phyloP scores from a whole-genome alignment of 2,888 invertebrate genomes.

The Chloroclystis v-ata region DNA sequence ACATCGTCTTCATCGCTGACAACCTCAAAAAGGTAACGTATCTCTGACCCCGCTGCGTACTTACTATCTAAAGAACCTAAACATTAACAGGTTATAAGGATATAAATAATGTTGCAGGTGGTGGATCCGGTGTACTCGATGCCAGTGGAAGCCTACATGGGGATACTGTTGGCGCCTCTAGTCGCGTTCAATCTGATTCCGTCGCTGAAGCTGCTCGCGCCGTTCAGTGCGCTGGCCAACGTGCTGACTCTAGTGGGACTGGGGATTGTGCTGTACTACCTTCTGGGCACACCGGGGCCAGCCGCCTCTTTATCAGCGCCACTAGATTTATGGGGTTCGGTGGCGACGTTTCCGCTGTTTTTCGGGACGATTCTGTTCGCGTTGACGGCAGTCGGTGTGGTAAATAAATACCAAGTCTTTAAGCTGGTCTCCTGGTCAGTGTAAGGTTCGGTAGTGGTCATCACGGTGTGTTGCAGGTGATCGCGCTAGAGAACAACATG shows the following conservation, averaged over 20 bases:
- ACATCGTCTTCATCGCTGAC: slow-evolving; percentile 93
- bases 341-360: slow-evolving; percentile 91
- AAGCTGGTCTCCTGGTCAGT: no score
- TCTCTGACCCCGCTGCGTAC: no score
- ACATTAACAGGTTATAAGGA: no score
- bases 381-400: slow-evolving; percentile 89
- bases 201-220: slow-evolving; percentile 87
- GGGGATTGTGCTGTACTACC: slow-evolving; percentile 84
- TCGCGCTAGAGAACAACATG: slow-evolving; percentile 95
- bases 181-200: slow-evolving; percentile 84
- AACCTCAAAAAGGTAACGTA: slow-evolving; percentile 83
- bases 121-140: slow-evolving; percentile 48
- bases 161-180: slow-evolving; percentile 82
- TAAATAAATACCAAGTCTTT: no score
- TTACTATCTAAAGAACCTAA: no score
- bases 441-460: no score
- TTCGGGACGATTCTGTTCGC: slow-evolving; percentile 96
- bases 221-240: slow-evolving; percentile 91
- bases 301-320: slow-evolving; percentile 39
- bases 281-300: slow-evolving; percentile 85
- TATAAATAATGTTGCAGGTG: slow-evolving; percentile 65
- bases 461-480: slow-evolving; percentile 80
- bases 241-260: slow-evolving; percentile 86
- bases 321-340: slow-evolving; percentile 81
- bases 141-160: slow-evolving; percentile 80